Conservation (phyloP, 2,888 invertebrate species). For the Drosophila meridionalis region DNA sequence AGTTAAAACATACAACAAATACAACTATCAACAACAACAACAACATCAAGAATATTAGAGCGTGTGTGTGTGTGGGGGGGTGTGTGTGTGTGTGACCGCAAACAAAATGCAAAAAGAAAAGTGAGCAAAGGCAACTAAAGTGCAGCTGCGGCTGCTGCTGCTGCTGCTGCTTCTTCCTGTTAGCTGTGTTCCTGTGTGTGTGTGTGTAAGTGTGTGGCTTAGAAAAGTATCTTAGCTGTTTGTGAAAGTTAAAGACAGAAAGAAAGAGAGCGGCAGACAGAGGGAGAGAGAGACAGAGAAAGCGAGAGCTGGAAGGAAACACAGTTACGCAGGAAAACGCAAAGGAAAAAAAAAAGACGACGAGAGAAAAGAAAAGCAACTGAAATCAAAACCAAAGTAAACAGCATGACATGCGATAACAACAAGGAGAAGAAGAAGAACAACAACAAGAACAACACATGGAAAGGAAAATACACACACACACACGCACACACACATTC, state of each 20-base stretch:
- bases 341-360: conserved; percentile 12
- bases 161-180: conserved; percentile 14
- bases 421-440: conserved; percentile 49
- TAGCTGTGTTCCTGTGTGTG: conserved; percentile 1
- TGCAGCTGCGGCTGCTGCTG: conserved; percentile 32
- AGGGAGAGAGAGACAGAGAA: conserved; percentile 17
- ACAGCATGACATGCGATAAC: conserved; percentile 73
- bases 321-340: conserved; percentile 60
- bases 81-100: conserved; percentile 14
- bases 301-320: conserved; percentile 40
- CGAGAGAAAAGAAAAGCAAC: conserved; percentile 27
- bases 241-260: conserved; percentile 30
- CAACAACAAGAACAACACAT: conserved; percentile 31
- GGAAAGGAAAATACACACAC: conserved; percentile 30
- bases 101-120: conserved; percentile 50
- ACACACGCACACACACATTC: conserved; percentile 24
- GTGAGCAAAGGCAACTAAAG: conserved; percentile 56
- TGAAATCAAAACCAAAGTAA: conserved; percentile 71
- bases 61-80: conserved; percentile 23
- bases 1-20: conserved; percentile 58
- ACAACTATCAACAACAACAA: conserved; percentile 68
- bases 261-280: conserved; percentile 10
- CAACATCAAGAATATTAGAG: conserved; percentile 31
- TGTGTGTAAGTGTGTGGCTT: conserved; percentile 25
- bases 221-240: conserved; percentile 44